Base-by-base conservation (phyloP, 2,888 invertebrate species). In the Ectemnius cavifrons region DNA sequence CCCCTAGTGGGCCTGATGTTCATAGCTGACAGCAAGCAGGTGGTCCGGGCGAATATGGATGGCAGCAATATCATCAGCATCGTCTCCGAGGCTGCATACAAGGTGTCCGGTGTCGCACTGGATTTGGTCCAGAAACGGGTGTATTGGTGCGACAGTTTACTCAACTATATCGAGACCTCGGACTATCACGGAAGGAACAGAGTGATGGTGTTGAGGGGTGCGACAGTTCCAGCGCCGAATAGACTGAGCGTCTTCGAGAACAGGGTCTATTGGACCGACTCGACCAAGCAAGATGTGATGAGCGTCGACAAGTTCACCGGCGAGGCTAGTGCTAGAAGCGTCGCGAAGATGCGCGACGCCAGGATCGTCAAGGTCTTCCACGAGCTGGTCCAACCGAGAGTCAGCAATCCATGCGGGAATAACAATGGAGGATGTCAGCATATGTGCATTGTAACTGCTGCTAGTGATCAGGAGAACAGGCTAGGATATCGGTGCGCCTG, bases 121-220 rank as follows among this genome's bases (percentile, higher is more conserved):
- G 99, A 99, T 91, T 95, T 96, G n/a, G 95, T 97, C 27, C 95
- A 96, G 0, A 95, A 96, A 85, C 92, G 99, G 63, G 94, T 99
- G 6, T 99, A 97, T 91, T 99, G 99, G 98, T 98, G 98, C 86
- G 99, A 99, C 90, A 96, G 97, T 0, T 92, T 98, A 14, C 92
- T 99, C 67, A 98, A 99, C 91, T 97, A 98, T 89, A 97, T 99
- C 78, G 98, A 99, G 89, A 97, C 98, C 0, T 97, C 98, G 0
- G 97, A 98, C 90, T 99, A 99, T 91, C 94, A 97, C 65, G 98
- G 98, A 0, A 93, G 94, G 74, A 94, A 95, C 82, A 93, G 98
- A 77, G 95, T 95, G 75, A 93, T 96, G 89, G 95, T 97, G 0
- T 92, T 97, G 2, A 92, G 97, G 72, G 97, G 97, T 2, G 95